phyloP scores from a whole-genome alignment of 2,888 invertebrate species.

The Dusona sp. region DNA sequence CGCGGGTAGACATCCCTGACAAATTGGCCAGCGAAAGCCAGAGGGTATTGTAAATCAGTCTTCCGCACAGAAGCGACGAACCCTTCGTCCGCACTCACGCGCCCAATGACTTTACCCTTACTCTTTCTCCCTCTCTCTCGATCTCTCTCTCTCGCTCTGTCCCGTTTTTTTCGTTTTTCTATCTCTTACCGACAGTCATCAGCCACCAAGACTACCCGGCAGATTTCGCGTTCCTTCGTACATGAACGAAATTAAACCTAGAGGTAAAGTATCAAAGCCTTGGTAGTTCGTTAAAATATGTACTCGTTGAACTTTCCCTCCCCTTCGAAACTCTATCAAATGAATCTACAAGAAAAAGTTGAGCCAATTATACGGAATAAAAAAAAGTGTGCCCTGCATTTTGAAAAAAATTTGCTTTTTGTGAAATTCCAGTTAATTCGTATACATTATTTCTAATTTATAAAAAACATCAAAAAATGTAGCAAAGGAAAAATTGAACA shows the following conservation, averaged over 20 bases:
- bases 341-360: not conserved
- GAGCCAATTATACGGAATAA: not conserved
- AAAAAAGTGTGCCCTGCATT: too few species aligned
- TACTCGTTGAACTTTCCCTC: slow-evolving; percentile 15
- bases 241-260: slow-evolving; percentile 38
- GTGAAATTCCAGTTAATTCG: not conserved
- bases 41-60: slow-evolving; percentile 71
- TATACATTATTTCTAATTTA: not conserved
- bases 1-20: slow-evolving; percentile 69
- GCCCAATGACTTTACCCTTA: slow-evolving; percentile 60
- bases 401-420: not conserved
- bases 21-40: slow-evolving; percentile 69
- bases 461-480: not conserved
- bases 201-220: not conserved
- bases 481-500: not conserved
- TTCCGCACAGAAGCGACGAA: slow-evolving; percentile 61
- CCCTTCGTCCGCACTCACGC: slow-evolving; percentile 56
- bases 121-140: slow-evolving; percentile 17
- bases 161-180: not conserved
- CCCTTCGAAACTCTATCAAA: not conserved
- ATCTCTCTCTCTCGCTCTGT: slow-evolving; percentile 18
- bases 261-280: slow-evolving; percentile 26
- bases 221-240: slow-evolving; percentile 33
- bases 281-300: slow-evolving; percentile 31
- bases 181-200: slow-evolving; percentile 41